phyloP scores from a whole-genome alignment of 2,797 vertebrate species.

The Manis javanica region DNA sequence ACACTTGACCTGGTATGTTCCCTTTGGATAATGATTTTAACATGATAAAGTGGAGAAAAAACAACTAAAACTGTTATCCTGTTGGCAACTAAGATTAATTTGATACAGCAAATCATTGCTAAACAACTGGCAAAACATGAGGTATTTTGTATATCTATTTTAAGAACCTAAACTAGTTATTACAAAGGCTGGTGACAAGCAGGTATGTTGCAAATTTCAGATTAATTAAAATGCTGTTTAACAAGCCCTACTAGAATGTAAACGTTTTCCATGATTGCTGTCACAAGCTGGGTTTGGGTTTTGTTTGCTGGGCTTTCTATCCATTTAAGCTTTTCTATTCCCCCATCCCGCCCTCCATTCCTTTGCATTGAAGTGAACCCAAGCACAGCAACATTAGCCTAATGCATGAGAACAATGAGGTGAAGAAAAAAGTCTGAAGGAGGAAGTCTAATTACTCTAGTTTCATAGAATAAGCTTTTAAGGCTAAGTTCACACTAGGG shows the following conservation, averaged over 20 bases:
- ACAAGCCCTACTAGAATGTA: conserved; percentile 70
- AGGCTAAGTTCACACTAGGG: conserved; percentile 79
- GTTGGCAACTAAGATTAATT: conserved; percentile 78
- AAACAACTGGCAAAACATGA: conserved; percentile 69
- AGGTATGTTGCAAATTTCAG: conserved; percentile 77
- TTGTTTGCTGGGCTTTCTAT: conserved; percentile 62
- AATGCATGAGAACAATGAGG: conserved; percentile 78
- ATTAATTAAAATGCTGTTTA: conserved; percentile 80
- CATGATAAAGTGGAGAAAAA: conserved; percentile 74
- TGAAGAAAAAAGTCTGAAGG: conserved; percentile 72
- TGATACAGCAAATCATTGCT: conserved; percentile 70
- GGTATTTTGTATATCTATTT: conserved; percentile 69
- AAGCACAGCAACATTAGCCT: conserved; percentile 77
- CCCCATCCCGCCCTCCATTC: conserved; percentile 31
- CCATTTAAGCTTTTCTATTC: conserved; percentile 59
- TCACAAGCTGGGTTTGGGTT: conserved; percentile 65
- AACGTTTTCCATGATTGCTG: conserved; percentile 56
- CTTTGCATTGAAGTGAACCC: conserved; percentile 77
- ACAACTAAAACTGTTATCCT: conserved; percentile 75
- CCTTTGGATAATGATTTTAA: conserved; percentile 83
- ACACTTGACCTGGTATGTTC: conserved; percentile 85
- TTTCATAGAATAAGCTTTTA: conserved; percentile 81
- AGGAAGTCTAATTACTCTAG: conserved; percentile 81
- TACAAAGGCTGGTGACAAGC: conserved; percentile 66
- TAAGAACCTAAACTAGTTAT: conserved; percentile 61